Conservation (phyloP, 2,113 vertebrate species). For the Chaetops frenatus region DNA sequence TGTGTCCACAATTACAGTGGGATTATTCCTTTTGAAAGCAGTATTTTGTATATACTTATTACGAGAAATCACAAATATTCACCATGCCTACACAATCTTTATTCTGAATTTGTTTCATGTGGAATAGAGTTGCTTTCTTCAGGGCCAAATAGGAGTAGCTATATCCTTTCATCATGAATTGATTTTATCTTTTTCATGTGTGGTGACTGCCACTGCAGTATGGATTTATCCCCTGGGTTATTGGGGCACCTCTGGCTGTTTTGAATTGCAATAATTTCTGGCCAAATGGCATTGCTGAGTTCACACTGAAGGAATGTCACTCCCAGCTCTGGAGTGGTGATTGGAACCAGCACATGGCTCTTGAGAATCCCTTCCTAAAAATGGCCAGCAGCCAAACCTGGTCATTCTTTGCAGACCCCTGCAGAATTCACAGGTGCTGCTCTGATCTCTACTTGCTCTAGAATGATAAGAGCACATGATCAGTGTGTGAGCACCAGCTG, state of each 20-base stretch:
- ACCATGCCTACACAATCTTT: background rate
- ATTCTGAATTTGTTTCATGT: background rate
- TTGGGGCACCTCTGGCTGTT: background rate
- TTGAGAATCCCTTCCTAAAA: background rate
- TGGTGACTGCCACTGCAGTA: background rate
- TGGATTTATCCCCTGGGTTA: background rate
- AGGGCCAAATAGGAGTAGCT: background rate
- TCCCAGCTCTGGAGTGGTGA: background rate
- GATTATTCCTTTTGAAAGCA: background rate
- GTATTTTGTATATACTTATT: background rate
- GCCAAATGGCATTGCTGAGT: background rate
- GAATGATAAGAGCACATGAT: background rate
- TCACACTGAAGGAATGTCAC: background rate
- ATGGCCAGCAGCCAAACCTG: background rate
- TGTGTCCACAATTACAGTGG: background rate
- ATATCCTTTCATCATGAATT: background rate
- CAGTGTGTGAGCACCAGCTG: background rate
- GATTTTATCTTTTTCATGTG: constrained; percentile 31
- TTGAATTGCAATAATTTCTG: background rate
- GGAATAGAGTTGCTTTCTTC: constrained; percentile 24
- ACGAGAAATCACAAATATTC: constrained; percentile 20
- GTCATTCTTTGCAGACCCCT: background rate
- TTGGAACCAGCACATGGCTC: background rate
- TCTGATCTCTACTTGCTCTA: background rate
- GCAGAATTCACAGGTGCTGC: background rate